Percentiles rank a stretch among this genome's conserved stretches.
Evolutionary conservation across 2,888 invertebrate genomes (phyloP).

Genomic region (Hipparchia semele): DNA sequence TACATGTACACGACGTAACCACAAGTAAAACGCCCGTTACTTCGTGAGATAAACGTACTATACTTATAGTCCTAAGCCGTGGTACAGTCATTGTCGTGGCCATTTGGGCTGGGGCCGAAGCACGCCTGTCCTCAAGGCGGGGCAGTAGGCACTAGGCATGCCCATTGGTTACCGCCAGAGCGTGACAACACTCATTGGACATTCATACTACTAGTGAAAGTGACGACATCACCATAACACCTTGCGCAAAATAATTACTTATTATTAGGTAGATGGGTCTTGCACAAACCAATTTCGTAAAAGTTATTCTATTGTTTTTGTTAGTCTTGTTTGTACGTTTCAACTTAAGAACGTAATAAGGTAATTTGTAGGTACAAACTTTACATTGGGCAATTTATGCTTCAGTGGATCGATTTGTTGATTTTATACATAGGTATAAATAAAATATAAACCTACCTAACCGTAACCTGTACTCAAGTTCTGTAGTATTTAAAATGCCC

Average conservation of each 20-base stretch:
- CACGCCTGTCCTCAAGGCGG: constrained; percentile 77
- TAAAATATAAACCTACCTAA: too few species aligned
- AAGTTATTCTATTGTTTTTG: constrained; percentile 34
- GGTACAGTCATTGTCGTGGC: constrained; percentile 47
- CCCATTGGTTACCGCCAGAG: constrained; percentile 76
- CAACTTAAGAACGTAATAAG: not conserved
- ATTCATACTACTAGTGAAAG: constrained; percentile 73
- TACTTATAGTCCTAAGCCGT: constrained; percentile 6
- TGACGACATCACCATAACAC: constrained; percentile 69
- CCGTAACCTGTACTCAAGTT: too few species aligned
- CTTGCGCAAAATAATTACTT: constrained; percentile 64
- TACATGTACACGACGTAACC: too few species aligned
- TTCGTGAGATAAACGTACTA: too few species aligned
- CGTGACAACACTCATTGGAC: constrained; percentile 80
- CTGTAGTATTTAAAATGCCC: too few species aligned
- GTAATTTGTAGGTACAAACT: not conserved
- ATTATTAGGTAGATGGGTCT: constrained; percentile 55
- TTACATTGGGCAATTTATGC: not conserved
- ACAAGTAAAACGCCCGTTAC: too few species aligned
- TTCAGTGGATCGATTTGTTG: too few species aligned
- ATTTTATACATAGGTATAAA: too few species aligned
- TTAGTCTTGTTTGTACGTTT: not conserved
- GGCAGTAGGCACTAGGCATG: constrained; percentile 68
- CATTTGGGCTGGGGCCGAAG: constrained; percentile 60
- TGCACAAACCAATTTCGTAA: constrained; percentile 43